Evolutionary conservation across 2,888 invertebrate genomes (phyloP), one percentile per base, ranked within the genome.

Genomic region (Hedychridium roseum): DNA sequence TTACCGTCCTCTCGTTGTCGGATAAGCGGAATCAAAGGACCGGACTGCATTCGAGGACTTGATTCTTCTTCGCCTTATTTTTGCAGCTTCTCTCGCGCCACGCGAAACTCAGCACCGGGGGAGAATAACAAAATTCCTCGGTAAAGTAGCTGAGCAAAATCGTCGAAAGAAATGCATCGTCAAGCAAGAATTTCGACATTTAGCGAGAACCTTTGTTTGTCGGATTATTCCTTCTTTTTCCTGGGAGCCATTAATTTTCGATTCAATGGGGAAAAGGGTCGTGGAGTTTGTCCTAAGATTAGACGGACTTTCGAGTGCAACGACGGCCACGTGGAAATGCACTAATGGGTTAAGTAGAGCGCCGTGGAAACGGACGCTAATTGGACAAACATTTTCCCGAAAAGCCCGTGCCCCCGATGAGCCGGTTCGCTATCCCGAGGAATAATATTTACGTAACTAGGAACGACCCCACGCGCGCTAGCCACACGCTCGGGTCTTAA

Each of bases 21-120:
- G 59, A 66, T 55, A 61, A 64, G 57, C 59, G 55, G 57, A 66
- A 57, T 62, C 55, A 62, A 60, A 55, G 57, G 50, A 32, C 47
- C 50, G 44, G 58, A 53, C 51, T 55, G 54, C 49, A n/a, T n/a
- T 55, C 46, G 44, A 49, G 47, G 48, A 48, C 36, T 40, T 34
- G 18, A 39, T 43, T 40, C 17, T 20, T 30, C 43, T 43, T 40
- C 44, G 21, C 3, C 14, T 15, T 32, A 4, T 15, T 16, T 15
- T 32, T n/a, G n/a, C n/a, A n/a, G n/a, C n/a, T n/a, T n/a, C n/a
- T n/a, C n/a, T n/a, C n/a, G n/a, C n/a, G n/a, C n/a, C n/a, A n/a
- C n/a, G n/a, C n/a, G n/a, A n/a, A n/a, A n/a, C n/a, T n/a, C n/a
- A n/a, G n/a, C n/a, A n/a, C n/a, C n/a, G n/a, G n/a, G n/a, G n/a